phyloP scores from a whole-genome alignment of 2,797 vertebrate genomes.

The Gallinago solitaria region DNA sequence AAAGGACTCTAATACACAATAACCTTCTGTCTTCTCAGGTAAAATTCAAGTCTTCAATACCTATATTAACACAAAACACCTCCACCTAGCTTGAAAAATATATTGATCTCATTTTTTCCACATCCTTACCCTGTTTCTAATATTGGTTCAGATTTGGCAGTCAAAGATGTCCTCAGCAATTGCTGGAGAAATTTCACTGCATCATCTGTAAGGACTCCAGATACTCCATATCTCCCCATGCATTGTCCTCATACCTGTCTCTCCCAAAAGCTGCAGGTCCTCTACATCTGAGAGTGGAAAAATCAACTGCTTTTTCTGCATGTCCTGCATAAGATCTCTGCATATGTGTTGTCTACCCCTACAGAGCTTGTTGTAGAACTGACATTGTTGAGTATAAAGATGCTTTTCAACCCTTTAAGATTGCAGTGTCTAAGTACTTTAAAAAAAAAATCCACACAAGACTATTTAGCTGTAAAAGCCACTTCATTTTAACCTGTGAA shows the following conservation, averaged over 20 bases:
- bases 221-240: background rate
- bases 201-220: background rate
- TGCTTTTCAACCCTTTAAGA: background rate
- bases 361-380: background rate
- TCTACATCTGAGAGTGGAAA: background rate
- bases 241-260: background rate
- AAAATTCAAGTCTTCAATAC: background rate
- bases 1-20: background rate
- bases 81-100: background rate
- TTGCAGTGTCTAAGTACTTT: background rate
- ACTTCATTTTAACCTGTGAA: background rate
- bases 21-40: background rate
- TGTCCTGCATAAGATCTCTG: background rate
- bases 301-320: background rate
- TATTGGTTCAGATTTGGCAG: background rate
- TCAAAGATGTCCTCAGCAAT: background rate
- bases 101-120: background rate
- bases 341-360: background rate
- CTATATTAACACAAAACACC: background rate
- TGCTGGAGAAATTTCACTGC: background rate
- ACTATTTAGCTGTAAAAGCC: background rate
- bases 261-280: background rate
- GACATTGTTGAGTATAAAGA: background rate
- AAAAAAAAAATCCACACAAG: background rate
- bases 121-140: background rate